Percentiles rank a stretch among this genome's conserved stretches.
phyloP scores from a whole-genome alignment of 2,113 vertebrate species.

The Todiramphus chloris region DNA sequence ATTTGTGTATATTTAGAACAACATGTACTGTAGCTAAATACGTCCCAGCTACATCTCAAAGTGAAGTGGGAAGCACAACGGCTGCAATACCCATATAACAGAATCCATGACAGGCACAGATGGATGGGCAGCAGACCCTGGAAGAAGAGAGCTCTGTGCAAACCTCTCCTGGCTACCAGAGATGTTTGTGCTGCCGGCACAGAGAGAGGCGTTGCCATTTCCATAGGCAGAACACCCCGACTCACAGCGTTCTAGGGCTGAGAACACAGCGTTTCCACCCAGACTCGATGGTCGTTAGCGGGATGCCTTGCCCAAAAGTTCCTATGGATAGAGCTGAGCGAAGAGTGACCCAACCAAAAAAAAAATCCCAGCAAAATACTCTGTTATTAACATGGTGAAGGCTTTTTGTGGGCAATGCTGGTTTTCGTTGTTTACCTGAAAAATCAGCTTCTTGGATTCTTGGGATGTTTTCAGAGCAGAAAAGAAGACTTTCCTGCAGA shows the following conservation, averaged over 20 bases:
- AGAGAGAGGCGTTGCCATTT: not conserved
- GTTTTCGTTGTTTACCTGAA: not conserved
- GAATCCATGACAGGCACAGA: not conserved
- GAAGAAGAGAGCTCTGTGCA: not conserved
- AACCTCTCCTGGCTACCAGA: not conserved
- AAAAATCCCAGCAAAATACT: not conserved
- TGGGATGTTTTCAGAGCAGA: not conserved
- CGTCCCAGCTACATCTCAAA: not conserved
- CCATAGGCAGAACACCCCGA: not conserved
- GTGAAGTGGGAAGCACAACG: not conserved
- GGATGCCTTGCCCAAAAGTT: not conserved
- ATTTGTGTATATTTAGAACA: slow-evolving; percentile 52
- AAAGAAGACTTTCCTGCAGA: not conserved
- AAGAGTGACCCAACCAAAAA: not conserved
- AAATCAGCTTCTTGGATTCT: not conserved
- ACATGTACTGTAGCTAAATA: slow-evolving; percentile 21
- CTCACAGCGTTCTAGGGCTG: not conserved
- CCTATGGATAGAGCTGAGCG: not conserved
- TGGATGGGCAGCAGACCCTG: not conserved
- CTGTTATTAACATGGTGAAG: not conserved
- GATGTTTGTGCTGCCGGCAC: not conserved
- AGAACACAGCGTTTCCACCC: rapidly evolving
- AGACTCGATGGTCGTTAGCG: rapidly evolving
- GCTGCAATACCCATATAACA: not conserved
- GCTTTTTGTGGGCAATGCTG: not conserved